Evolutionary conservation across 1,140 invertebrate genomes (phyloP).

Genomic region (Lucilia cuprina): DNA sequence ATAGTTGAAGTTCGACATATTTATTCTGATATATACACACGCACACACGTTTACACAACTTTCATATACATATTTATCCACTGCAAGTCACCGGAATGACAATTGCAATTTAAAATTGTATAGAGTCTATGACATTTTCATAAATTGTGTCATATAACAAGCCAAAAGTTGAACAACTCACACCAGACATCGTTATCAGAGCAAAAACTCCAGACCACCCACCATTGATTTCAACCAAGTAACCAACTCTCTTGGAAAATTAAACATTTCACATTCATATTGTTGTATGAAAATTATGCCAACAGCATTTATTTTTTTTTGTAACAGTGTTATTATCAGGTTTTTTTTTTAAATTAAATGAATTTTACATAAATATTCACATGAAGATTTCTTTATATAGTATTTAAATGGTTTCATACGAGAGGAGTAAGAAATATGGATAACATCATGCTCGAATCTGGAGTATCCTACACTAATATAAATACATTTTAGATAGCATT

Average conservation of each 20-base stretch:
- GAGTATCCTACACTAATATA: no score
- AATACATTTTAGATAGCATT: no score
- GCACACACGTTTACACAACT: no score
- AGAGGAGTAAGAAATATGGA: no score
- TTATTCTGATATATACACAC: no score
- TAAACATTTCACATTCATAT: not conserved
- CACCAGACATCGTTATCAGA: not conserved
- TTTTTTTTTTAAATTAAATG: not conserved
- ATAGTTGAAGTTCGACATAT: no score
- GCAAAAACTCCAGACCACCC: not conserved
- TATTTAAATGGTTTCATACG: not conserved
- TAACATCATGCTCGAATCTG: no score
- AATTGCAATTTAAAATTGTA: slow-evolving; percentile 6
- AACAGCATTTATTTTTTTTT: not conserved
- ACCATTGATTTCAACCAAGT: not conserved
- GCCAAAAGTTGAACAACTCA: not conserved
- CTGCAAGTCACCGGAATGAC: not conserved
- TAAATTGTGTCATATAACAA: not conserved
- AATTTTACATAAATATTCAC: not conserved
- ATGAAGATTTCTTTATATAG: not conserved
- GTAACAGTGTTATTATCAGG: not conserved
- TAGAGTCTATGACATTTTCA: slow-evolving; percentile 3
- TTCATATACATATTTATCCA: no score
- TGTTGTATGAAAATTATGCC: not conserved
- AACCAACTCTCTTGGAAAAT: not conserved